Percentiles rank a stretch among this genome's conserved stretches.
These are phyloP conservation scores for Capricornis sumatraensis DNA, from an alignment of 2,113 vertebrate species.

Conservation along the genomic window DNA sequence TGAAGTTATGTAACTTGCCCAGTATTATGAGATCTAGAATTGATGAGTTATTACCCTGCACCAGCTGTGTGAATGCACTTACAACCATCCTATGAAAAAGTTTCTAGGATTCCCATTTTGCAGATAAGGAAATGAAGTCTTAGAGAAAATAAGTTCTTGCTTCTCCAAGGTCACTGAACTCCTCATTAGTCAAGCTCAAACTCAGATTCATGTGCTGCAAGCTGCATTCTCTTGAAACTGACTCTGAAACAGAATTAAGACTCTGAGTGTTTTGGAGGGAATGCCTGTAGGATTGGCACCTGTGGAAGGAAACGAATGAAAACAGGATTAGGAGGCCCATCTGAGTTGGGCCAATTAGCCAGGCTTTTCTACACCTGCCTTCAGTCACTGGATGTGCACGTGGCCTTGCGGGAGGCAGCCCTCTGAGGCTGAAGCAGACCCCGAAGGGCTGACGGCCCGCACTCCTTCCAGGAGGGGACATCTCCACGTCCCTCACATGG, in stretches of 20 bases:
- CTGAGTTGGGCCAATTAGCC: background rate
- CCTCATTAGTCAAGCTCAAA: background rate
- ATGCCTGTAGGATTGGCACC: background rate
- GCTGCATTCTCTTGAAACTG: background rate
- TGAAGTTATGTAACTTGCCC: background rate
- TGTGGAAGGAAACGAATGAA: background rate
- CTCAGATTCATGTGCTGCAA: background rate
- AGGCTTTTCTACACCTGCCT: background rate
- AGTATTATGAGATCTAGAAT: background rate
- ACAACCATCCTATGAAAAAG: background rate
- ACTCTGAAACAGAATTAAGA: background rate
- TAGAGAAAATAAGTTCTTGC: background rate
- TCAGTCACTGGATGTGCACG: background rate
- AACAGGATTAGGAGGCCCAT: too few species aligned
- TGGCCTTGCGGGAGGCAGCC: background rate
- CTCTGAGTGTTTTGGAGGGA: background rate
- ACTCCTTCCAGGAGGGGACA: background rate
- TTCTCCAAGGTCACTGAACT: background rate
- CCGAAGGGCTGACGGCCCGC: background rate
- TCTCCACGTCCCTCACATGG: rapidly evolving
- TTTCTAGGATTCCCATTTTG: background rate
- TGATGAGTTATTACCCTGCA: background rate
- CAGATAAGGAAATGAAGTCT: background rate
- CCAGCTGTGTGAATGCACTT: background rate
- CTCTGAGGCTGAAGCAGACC: background rate